Base-by-base conservation (phyloP, 2,797 vertebrate genomes). In the Poeciliopsis gracilis region DNA sequence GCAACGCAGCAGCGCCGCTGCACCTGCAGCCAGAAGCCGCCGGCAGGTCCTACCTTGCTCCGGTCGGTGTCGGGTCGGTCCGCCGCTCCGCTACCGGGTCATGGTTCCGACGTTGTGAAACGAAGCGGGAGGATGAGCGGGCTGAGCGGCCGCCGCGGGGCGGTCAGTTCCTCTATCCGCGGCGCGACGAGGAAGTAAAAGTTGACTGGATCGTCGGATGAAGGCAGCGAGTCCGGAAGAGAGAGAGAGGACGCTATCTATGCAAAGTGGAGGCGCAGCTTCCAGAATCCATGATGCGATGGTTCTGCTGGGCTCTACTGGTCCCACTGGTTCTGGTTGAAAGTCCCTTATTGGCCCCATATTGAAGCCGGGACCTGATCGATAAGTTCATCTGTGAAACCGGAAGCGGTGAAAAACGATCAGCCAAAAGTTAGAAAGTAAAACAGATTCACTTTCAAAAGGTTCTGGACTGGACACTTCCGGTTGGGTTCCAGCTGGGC, bases 91-190 rank as follows among this genome's bases (percentile, higher is more conserved):
- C 70, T 86, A 84, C 83, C 77, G 57, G 76, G 63, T 86, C 92
- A 94, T 94, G 79, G 61, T 92, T 80, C 81, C 81, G 75, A 75
- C 33, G 76, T 73, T 75, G 57, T 77, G 81, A 89, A 80, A 77
- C 41, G 71, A 79, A 79, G 80, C 77, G 1, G 55, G 46, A 81
- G 86, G 83, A 87, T 87, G 81, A 75, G 16, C 87, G 76, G 81
- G 82, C 82, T 85, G 84, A 85, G 79, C 72, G 82, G 45, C 83
- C 85, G 90, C 81, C 81, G 75, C 91, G 82, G 78, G 86, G 88
- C 90, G 92, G 93, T 88, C 93, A 95, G 95, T 96, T 96, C 96
- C 96, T 96, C 95, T 95, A 95, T 96, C 94, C 43, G 82, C 74
- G 20, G 89, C 81, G 87, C 89, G 77, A 96, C 87, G 87, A 96